A percentile compares a stretch with the other conserved stretches of the same genome.
Evolutionary conservation across 2,113 vertebrate genomes (phyloP).

Genomic region (Phyllopteryx taeniolatus): DNA sequence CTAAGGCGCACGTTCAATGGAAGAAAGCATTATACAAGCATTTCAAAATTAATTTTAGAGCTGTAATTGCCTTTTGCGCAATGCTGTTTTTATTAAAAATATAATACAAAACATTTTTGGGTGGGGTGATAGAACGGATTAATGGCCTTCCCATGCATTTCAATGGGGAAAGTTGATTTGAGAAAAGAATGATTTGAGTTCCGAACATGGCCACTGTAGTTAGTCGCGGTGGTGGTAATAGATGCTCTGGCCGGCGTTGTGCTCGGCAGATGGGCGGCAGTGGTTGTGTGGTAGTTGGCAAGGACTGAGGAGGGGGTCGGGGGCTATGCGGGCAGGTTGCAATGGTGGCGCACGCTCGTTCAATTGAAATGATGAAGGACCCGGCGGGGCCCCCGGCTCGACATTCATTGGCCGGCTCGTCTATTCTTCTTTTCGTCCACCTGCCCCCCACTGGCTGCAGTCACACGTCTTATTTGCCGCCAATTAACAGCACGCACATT

Average conservation of each 20-base stretch:
- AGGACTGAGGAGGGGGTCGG: conserved; percentile 49
- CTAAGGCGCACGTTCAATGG: too few species aligned
- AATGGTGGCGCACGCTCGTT: conserved; percentile 71
- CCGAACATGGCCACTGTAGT: not conserved
- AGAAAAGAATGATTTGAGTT: not conserved
- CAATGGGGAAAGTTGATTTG: not conserved
- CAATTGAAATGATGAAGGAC: conserved; percentile 64
- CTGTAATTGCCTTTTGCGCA: too few species aligned
- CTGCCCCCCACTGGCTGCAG: not conserved
- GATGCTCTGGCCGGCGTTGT: conserved; percentile 57
- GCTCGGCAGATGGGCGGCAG: conserved; percentile 73
- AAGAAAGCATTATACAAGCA: too few species aligned
- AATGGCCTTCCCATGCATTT: not conserved
- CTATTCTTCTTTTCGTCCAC: conserved; percentile 1
- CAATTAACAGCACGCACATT: not conserved
- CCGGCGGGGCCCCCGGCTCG: conserved; percentile 65
- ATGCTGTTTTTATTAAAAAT: too few species aligned
- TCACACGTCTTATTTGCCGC: not conserved
- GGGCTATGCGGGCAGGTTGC: conserved; percentile 54
- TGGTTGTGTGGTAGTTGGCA: conserved; percentile 74
- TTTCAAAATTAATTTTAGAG: too few species aligned
- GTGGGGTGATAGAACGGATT: not conserved
- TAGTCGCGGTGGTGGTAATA: not conserved
- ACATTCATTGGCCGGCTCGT: conserved; percentile 52
- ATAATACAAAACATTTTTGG: too few species aligned